Conservation (phyloP, 2,888 invertebrate genomes). For the Minunthozetes semirufus region DNA sequence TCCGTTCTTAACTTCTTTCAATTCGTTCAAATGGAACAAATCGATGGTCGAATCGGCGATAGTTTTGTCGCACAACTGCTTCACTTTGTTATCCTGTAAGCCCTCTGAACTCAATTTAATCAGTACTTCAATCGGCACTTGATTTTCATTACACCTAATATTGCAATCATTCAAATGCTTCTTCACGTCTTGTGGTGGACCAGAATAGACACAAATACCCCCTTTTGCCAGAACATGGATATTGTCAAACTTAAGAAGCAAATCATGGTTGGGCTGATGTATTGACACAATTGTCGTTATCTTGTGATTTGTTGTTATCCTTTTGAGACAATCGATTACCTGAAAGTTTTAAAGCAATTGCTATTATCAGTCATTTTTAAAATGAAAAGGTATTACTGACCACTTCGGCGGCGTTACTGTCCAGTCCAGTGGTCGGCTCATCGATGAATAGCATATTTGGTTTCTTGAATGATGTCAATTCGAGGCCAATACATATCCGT, state of each 20-base stretch:
- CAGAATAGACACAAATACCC: slow-evolving; percentile 38
- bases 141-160: background rate
- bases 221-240: slow-evolving; percentile 33
- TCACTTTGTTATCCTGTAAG: background rate
- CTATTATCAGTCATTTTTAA: too few species aligned
- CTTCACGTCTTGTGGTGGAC: slow-evolving; percentile 19
- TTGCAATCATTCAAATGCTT: background rate
- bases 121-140: too few species aligned
- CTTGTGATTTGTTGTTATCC: background rate
- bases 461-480: background rate
- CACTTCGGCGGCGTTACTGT: background rate
- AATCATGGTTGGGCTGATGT: slow-evolving; percentile 36
- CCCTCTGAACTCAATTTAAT: background rate
- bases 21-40: background rate
- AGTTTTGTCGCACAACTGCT: background rate
- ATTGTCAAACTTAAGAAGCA: slow-evolving; percentile 35
- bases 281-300: slow-evolving; percentile 32
- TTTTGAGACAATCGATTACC: background rate
- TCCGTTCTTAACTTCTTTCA: background rate
- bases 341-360: too few species aligned
- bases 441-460: background rate
- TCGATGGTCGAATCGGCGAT: too few species aligned
- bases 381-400: background rate
- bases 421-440: background rate
- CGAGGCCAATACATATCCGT: background rate